Base-by-base conservation (phyloP, 1,140 invertebrate species). In the Drosophila suzukii region DNA sequence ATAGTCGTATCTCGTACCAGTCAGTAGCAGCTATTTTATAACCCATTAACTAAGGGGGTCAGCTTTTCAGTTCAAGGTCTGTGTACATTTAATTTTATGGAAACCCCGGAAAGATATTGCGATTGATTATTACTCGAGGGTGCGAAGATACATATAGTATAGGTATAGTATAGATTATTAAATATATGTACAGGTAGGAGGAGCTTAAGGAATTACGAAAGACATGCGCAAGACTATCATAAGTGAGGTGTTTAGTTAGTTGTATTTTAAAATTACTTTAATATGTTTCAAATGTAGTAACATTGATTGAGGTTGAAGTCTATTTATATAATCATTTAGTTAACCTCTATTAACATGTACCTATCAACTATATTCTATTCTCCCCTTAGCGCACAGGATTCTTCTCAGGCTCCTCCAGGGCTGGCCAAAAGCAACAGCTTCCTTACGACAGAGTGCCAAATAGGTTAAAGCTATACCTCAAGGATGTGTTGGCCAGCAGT, bases 381-480 rank as follows among this genome's bases (percentile, higher is more conserved):
- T 44, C 13, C 3, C 2, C 12, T 4, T 17, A 90, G 86, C 72
- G 85, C 24, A 80, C 81, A 39, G 86, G 86, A 44, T 60, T 20
- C 55, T 91, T 91, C 38, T 76, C 90, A 17, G 79, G 90, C 17
- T 70, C 38, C 39, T 70, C 81, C 11, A 68, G 76, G 6, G 57
- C 54, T 4, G 61, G 71, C 20, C 90, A 88, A 61, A 75, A 71
- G 59, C 68, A 49, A 44, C 91, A 93, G 77, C 79, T 81, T 78
- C 82, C 93, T 73, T 95, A 94, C 86, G 93, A 94, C 59, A 93
- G 93, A 82, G 94, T 95, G 81, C 95, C 95, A 85, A 93, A 93
- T 73, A 93, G 94, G 78, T 93, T 95, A 76, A 93, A 94, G 47
- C 94, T 94, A 76, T 94, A 94, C 78, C 93, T 95, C 51, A 94